Conservation (phyloP, 2,113 vertebrate genomes). For the Gymnobelideus leadbeateri region DNA sequence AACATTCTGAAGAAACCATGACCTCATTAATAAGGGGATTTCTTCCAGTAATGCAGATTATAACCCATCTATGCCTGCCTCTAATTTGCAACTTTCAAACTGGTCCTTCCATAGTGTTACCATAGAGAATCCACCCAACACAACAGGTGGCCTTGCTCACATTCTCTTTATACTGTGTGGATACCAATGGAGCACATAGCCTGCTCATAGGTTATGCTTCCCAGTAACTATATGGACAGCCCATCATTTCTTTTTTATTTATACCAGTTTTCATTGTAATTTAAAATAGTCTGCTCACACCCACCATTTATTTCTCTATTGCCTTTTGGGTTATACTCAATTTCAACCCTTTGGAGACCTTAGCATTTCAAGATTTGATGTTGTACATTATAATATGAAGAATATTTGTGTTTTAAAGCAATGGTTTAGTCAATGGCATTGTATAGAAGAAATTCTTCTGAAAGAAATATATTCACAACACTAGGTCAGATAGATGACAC, state of each 20-base stretch:
- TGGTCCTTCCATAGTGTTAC: too few relatives aligned
- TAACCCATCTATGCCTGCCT: background rate
- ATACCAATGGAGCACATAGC: background rate
- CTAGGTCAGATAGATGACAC: background rate
- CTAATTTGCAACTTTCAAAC: background rate
- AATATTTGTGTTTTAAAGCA: background rate
- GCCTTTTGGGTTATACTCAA: background rate
- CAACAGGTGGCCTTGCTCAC: background rate
- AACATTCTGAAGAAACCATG: background rate
- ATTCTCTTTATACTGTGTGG: background rate
- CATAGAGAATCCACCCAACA: too few relatives aligned
- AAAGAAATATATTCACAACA: background rate
- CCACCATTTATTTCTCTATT: background rate
- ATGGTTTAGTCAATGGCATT: background rate
- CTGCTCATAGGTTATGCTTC: background rate
- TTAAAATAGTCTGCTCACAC: background rate
- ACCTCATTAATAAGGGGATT: background rate
- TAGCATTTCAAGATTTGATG: too few relatives aligned
- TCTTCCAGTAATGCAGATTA: background rate
- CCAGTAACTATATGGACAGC: background rate
- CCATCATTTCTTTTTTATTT: background rate
- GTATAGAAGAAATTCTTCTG: background rate
- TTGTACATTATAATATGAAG: too few relatives aligned
- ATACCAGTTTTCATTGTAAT: background rate
- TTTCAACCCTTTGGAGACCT: background rate